Base-by-base conservation (phyloP, 2,888 invertebrate species). In the Hedychridium roseum region DNA sequence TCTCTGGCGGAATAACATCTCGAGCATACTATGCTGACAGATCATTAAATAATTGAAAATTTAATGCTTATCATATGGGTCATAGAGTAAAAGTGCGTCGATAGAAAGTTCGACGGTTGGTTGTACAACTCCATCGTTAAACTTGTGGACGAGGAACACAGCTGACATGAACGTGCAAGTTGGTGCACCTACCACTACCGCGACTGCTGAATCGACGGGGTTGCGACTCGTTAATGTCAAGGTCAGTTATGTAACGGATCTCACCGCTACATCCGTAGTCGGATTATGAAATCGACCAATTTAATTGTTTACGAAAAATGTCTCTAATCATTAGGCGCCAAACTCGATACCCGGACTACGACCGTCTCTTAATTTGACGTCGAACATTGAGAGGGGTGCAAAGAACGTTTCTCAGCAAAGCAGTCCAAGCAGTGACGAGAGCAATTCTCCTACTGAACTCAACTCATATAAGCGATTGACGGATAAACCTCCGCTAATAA, bases 381-480 rank as follows among this genome's bases (percentile, higher is more conserved):
- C 71, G 57, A 75, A 71, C 58, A 15, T 7, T 12, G 72, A 71
- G 50, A 68, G 74, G 61, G 76, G 71, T 43, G 59, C 74, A 31
- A 78, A 78, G 59, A 80, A 74, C 57, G 73, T 78, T 57, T 82
- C 82, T 3, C 82, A 82, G 56, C 82, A 82, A 68, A 83, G 82
- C 60, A 82, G 83, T 32, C 86, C 87, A 21, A 89, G 89, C 79
- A 92, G 91, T 63, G 92, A 92, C 78, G 92, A 92, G 81, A 91
- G 91, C 73, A 90, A 90, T 80, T 92, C 92, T 6, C 92, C 92
- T 35, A 91, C 91, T 39, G 92, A 92, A 82, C 84, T 92, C 79
- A 91, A 90, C 81, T 90, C 91, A 73, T 92, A 91, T 81, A 88
- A 91, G 76, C 83, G 91, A 69, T 85, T 92, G 74, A 84, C 86